Percentiles rank a stretch among this genome's conserved stretches.
These are phyloP conservation scores for Dermolepida albohirtum DNA, from an alignment of 2,888 invertebrate genomes.

Conservation along the genomic window DNA sequence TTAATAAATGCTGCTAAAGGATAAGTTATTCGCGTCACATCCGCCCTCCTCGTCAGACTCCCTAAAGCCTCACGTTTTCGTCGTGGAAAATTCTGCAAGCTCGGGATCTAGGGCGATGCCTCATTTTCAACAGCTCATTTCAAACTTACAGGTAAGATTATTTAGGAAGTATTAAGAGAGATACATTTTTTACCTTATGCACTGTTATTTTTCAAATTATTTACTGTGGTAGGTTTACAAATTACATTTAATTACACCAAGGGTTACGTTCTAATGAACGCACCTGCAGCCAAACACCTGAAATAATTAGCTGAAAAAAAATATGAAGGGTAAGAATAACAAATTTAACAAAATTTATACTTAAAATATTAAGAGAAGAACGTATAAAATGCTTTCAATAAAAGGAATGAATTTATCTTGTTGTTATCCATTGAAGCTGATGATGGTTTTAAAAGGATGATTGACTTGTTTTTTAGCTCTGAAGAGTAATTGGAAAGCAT, in stretches of 20 bases:
- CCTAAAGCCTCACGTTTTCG: slow-evolving; percentile 57
- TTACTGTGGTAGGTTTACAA: slow-evolving; percentile 33
- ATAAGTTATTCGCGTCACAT: slow-evolving; percentile 60
- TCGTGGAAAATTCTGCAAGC: slow-evolving; percentile 65
- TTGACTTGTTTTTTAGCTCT: neutral
- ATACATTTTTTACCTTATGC: neutral
- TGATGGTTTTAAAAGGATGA: neutral
- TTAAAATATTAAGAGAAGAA: slow-evolving; percentile 26
- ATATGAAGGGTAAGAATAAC: slow-evolving; percentile 22
- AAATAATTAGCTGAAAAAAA: slow-evolving; percentile 26
- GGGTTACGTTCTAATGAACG: slow-evolving; percentile 27
- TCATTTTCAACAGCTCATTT: slow-evolving; percentile 76
- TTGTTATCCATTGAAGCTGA: too few species aligned
- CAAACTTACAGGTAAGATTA: slow-evolving; percentile 78
- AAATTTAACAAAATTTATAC: slow-evolving; percentile 15
- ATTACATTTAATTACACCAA: slow-evolving; percentile 34
- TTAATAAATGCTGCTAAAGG: slow-evolving; percentile 58
- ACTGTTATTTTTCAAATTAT: slow-evolving; percentile 7
- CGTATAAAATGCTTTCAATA: neutral
- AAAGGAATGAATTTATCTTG: too few species aligned
- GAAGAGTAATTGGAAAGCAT: too few species aligned
- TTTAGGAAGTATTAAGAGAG: slow-evolving; percentile 9
- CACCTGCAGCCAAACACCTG: slow-evolving; percentile 21
- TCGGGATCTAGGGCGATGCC: slow-evolving; percentile 72
- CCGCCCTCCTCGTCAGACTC: slow-evolving; percentile 60